Evolutionary conservation across 2,113 vertebrate species (phyloP).

Genomic region (Bubalus kerabau): DNA sequence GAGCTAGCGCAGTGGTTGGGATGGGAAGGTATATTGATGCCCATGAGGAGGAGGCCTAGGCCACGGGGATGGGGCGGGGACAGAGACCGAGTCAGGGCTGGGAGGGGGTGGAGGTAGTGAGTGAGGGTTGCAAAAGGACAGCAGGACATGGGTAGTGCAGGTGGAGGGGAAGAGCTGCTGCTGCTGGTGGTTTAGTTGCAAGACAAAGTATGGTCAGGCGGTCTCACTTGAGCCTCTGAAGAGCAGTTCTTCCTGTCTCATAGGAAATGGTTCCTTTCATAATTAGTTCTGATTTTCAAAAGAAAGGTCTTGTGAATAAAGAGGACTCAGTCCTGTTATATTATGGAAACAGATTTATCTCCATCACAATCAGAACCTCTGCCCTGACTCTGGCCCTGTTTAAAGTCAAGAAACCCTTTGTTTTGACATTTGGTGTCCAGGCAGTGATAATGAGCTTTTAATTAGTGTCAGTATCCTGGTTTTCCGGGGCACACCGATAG

Average conservation of each 20-base stretch:
- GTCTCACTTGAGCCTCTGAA: not conserved
- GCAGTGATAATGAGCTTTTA: conserved; percentile 66
- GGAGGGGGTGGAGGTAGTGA: not conserved
- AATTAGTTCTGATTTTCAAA: not conserved
- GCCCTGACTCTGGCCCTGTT: not conserved
- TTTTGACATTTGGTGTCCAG: conserved; percentile 49
- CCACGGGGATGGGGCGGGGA: fast-evolving
- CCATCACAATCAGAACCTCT: not conserved
- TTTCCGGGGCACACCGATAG: conserved; percentile 69
- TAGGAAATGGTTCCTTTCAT: not conserved
- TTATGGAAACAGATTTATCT: not conserved
- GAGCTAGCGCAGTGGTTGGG: not conserved
- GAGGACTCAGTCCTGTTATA: not conserved
- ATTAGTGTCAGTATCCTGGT: conserved; percentile 75
- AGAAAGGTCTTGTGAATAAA: not conserved
- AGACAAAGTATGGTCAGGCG: not conserved
- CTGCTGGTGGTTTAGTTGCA: not conserved
- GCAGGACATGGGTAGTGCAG: not conserved
- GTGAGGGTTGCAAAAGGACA: not conserved
- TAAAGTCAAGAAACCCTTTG: not conserved
- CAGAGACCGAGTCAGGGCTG: not conserved
- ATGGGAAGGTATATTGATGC: not conserved
- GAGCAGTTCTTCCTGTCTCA: not conserved
- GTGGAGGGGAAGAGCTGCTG: not conserved
- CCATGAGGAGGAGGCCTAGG: not conserved